These are phyloP conservation scores for Neotoxoptera formosana DNA, from an alignment of 1,140 invertebrate species.

Conservation along the genomic window DNA sequence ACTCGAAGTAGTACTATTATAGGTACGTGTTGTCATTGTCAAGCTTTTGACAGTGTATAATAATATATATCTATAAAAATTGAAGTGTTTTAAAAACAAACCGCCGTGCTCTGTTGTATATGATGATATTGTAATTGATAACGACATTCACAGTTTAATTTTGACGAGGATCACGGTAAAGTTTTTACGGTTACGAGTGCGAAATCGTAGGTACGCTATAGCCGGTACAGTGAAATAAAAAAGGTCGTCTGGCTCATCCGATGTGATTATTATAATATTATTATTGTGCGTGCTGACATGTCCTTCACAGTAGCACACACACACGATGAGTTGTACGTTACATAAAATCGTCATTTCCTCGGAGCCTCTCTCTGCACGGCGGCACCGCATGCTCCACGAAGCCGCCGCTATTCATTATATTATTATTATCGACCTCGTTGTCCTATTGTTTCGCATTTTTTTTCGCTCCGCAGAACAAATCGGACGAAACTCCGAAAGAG, in stretches of 20 bases:
- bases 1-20: not conserved
- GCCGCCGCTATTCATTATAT: not conserved
- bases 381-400: not conserved
- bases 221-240: not conserved
- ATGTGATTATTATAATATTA: not conserved
- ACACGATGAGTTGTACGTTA: not conserved
- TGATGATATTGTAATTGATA: not conserved
- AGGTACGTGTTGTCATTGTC: not conserved
- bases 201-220: not conserved
- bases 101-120: not conserved
- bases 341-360: slow-evolving; percentile 49
- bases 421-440: slow-evolving; percentile 32
- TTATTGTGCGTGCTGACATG: not conserved
- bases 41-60: not conserved
- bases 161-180: not conserved
- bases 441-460: slow-evolving; percentile 45
- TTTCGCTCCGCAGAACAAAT: slow-evolving; percentile 24
- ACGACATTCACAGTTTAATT: not conserved
- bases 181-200: not conserved
- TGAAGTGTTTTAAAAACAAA: not conserved
- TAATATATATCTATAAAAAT: not conserved
- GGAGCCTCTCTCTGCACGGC: slow-evolving; percentile 12
- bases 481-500: not conserved
- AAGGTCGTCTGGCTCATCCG: not conserved
- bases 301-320: slow-evolving; percentile 35